Conservation (phyloP, 1,140 invertebrate genomes). For the Philopotamus ludificatus region DNA sequence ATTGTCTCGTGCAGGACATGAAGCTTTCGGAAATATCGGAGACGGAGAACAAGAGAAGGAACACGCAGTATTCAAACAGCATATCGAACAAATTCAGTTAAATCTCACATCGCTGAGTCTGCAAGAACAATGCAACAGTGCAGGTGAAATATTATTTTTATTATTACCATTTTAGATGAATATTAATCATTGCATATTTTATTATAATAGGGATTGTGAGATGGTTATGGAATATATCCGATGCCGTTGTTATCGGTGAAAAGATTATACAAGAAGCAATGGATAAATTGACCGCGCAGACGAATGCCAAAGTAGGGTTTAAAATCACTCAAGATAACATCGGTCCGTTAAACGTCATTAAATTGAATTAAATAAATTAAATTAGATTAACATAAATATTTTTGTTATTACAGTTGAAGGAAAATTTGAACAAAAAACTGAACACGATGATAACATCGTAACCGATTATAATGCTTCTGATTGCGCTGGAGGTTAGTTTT, state of each 20-base stretch:
- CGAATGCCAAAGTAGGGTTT: slow-evolving; percentile 24
- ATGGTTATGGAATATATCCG: slow-evolving; percentile 49
- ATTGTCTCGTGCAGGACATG: slow-evolving; percentile 45
- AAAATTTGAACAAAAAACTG: slow-evolving; percentile 36
- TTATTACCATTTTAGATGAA: not conserved
- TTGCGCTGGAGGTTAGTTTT: slow-evolving; percentile 26
- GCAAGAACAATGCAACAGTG: slow-evolving; percentile 41
- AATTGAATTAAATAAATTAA: not conserved
- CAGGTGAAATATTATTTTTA: slow-evolving; percentile 24
- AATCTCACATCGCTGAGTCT: slow-evolving; percentile 46
- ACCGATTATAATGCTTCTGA: slow-evolving; percentile 33
- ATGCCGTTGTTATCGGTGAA: slow-evolving; percentile 48
- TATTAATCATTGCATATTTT: too few species aligned
- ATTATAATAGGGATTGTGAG: slow-evolving; percentile 46
- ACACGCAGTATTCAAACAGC: slow-evolving; percentile 49
- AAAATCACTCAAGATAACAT: slow-evolving; percentile 36
- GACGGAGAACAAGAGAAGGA: slow-evolving; percentile 49
- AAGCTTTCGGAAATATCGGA: slow-evolving; percentile 46
- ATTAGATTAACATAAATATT: not conserved
- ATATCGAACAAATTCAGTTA: slow-evolving; percentile 50
- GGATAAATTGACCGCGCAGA: slow-evolving; percentile 46
- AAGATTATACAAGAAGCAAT: slow-evolving; percentile 51
- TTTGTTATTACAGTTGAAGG: not conserved
- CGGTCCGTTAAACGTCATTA: slow-evolving; percentile 10
- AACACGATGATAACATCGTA: slow-evolving; percentile 33